These are phyloP conservation scores for Oreochromis mossambicus DNA, from an alignment of 2,797 vertebrate species.

Conservation along the genomic window DNA sequence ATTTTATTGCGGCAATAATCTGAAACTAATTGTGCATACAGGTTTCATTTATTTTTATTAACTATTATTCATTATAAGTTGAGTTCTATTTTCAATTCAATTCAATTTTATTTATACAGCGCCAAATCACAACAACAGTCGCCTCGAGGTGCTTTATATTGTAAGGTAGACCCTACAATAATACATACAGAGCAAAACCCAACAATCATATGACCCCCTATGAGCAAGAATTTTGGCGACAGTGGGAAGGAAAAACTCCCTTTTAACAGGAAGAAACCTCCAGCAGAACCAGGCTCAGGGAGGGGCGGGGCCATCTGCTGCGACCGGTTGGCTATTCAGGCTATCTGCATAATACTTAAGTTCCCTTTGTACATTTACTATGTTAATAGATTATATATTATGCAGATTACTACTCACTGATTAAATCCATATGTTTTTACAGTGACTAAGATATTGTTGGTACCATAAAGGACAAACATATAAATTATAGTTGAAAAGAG, in stretches of 20 bases:
- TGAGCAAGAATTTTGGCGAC: fast-evolving
- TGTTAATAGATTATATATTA: background rate
- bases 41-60: background rate
- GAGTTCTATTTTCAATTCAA: background rate
- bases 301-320: background rate
- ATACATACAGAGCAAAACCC: fast-evolving
- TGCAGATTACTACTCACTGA: background rate
- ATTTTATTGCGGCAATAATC: background rate
- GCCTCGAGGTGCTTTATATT: background rate
- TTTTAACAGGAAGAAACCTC: background rate
- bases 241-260: background rate
- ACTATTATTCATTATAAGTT: fast-evolving
- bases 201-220: background rate
- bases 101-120: fast-evolving
- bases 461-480: fast-evolving
- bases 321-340: background rate
- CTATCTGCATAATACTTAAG: background rate
- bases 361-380: background rate
- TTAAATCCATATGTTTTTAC: background rate
- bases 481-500: background rate
- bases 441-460: background rate
- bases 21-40: background rate
- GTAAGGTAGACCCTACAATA: fast-evolving
- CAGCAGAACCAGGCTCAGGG: background rate
- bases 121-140: background rate